Conservation (phyloP, 2,888 invertebrate genomes). For the Mythimna loreyi region DNA sequence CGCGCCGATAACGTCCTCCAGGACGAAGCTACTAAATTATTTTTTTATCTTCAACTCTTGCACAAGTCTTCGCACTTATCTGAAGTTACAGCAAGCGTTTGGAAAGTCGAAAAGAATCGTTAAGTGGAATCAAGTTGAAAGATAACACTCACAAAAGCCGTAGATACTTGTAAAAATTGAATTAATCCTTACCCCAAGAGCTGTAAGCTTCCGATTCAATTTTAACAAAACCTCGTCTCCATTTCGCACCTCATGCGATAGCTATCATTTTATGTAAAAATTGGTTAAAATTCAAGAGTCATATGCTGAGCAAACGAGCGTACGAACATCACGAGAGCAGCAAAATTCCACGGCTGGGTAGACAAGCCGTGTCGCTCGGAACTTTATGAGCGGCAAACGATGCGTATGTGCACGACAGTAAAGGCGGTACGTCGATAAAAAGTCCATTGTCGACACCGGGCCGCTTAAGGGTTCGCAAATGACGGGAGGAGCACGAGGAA, state of each 20-base stretch:
- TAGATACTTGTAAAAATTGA: conserved; percentile 24
- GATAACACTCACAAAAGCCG: conserved; percentile 9
- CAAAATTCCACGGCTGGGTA: conserved; percentile 76
- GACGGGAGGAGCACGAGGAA: conserved; percentile 80
- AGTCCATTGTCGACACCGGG: conserved; percentile 84
- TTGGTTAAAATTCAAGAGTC: conserved; percentile 68
- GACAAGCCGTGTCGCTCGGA: conserved; percentile 73
- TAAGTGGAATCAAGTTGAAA: conserved; percentile 30
- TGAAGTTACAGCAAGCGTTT: conserved; percentile 63
- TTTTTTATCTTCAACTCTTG: conserved; percentile 81
- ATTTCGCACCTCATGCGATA: conserved; percentile 52
- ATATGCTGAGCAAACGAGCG: conserved; percentile 66
- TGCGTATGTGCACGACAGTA: conserved; percentile 80
- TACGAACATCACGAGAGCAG: conserved; percentile 72
- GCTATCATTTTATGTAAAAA: conserved; percentile 54
- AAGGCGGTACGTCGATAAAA: conserved; percentile 84
- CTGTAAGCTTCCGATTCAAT: conserved; percentile 24
- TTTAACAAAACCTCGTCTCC: conserved; percentile 28
- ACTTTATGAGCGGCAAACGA: conserved; percentile 84
- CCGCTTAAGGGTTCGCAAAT: conserved; percentile 83
- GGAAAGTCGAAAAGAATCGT: conserved; percentile 45
- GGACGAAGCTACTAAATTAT: conserved; percentile 82
- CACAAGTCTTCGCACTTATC: conserved; percentile 74
- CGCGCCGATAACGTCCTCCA: conserved; percentile 77
- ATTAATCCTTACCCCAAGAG: conserved; percentile 12